These are phyloP conservation scores for Phaedon cochleariae DNA, from an alignment of 2,888 invertebrate species.

Conservation along the genomic window DNA sequence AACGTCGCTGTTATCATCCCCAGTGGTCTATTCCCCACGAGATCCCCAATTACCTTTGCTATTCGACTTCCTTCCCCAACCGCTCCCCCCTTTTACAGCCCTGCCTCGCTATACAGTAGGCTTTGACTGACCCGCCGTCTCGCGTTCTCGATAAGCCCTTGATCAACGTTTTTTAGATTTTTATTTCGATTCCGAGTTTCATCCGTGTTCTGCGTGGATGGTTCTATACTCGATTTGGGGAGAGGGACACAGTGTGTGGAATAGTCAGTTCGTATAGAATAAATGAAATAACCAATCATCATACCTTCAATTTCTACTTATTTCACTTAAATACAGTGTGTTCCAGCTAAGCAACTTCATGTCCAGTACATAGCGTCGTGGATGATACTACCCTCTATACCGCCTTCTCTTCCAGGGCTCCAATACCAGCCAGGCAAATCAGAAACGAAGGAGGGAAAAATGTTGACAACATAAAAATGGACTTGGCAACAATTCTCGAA, in stretches of 20 bases:
- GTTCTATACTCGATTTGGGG: neutral
- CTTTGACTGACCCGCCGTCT: conserved; percentile 46
- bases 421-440: too few species aligned
- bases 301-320: too few species aligned
- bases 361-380: too few species aligned
- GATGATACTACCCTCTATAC: too few species aligned
- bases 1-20: conserved; percentile 37
- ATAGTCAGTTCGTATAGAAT: too few species aligned
- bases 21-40: conserved; percentile 38
- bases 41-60: conserved; percentile 52
- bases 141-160: conserved; percentile 47
- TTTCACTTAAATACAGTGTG: too few species aligned
- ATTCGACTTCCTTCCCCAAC: conserved; percentile 46
- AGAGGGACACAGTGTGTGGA: neutral
- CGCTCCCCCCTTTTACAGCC: conserved; percentile 18
- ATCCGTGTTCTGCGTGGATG: conserved; percentile 1
- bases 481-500: too few species aligned
- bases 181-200: conserved; percentile 43
- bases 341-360: too few species aligned
- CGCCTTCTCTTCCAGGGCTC: too few species aligned
- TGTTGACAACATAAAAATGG: too few species aligned
- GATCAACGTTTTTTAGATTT: conserved; percentile 50
- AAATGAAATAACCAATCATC: too few species aligned
- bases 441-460: too few species aligned
- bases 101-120: conserved; percentile 27